A percentile compares a stretch with the other conserved stretches of the same genome.
Conservation (phyloP, 1,140 invertebrate genomes). For the Phthorimaea operculella region DNA sequence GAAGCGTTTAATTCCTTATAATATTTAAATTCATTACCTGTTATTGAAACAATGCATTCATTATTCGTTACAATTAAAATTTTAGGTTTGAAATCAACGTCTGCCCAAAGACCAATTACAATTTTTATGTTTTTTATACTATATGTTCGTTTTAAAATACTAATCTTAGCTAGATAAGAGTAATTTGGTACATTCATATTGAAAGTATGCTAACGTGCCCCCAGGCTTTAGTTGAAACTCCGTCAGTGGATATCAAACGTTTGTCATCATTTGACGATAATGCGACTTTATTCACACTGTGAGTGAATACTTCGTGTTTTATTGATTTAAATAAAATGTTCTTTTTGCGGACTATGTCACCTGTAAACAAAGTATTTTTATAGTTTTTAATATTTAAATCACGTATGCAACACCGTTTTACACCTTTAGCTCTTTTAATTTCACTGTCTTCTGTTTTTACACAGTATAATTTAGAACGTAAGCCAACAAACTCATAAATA, state of each 20-base stretch:
- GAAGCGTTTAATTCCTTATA: background rate
- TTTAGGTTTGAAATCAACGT: background rate
- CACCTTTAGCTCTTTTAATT: constrained; percentile 6
- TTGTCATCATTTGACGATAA: constrained; percentile 9
- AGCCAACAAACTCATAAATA: background rate
- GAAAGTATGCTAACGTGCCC: background rate
- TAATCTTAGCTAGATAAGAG: background rate
- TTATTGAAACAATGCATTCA: background rate
- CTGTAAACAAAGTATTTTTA: constrained; percentile 2
- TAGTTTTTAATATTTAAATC: background rate
- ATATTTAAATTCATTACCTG: background rate
- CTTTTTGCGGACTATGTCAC: constrained; percentile 4
- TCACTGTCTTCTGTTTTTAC: background rate
- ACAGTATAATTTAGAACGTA: constrained; percentile 2
- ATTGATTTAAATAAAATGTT: constrained; percentile 6
- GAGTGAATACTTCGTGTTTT: constrained; percentile 10
- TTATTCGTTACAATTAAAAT: background rate
- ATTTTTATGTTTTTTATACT: background rate
- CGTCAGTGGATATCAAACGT: constrained; percentile 2
- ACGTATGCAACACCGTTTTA: background rate
- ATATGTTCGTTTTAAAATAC: background rate
- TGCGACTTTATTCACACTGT: constrained; percentile 7
- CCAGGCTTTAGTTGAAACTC: constrained; percentile 7
- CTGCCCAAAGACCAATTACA: background rate
- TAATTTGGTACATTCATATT: background rate